These are phyloP conservation scores for Tiaroga cobitis DNA, from an alignment of 2,797 vertebrate species.

Conservation along the genomic window DNA sequence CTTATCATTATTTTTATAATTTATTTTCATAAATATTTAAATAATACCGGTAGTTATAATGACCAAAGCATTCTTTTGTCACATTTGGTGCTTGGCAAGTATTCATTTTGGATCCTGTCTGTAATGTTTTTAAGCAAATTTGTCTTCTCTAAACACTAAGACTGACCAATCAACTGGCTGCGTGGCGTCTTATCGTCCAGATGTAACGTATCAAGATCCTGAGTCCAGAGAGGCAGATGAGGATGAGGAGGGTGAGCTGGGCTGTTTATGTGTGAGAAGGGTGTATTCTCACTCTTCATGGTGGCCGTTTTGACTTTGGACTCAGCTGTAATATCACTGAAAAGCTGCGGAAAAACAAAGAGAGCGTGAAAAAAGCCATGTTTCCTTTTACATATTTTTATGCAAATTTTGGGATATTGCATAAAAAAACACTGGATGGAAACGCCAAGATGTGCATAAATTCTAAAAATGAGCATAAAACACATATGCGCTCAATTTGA, in stretches of 20 bases:
- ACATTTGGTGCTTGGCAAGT: not conserved
- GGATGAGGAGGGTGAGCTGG: not conserved
- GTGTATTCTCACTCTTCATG: not conserved
- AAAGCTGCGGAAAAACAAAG: constrained; percentile 40
- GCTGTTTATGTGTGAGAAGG: not conserved
- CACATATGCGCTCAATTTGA: not conserved
- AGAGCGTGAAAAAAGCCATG: not conserved
- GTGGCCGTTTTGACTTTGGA: constrained; percentile 10
- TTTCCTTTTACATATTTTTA: not conserved
- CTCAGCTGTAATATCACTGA: constrained; percentile 43
- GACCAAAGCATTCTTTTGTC: not conserved
- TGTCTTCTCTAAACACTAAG: not conserved
- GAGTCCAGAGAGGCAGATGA: not conserved
- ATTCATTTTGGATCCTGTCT: not conserved
- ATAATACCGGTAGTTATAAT: not conserved
- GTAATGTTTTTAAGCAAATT: not conserved
- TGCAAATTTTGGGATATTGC: not conserved
- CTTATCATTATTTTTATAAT: not conserved
- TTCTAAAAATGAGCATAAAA: not conserved
- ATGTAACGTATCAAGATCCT: constrained; percentile 1
- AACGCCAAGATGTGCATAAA: not conserved
- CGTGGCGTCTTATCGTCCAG: not conserved
- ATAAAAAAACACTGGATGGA: not conserved
- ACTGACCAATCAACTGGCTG: not conserved
- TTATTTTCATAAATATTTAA: not conserved